Evolutionary conservation across 1,140 invertebrate genomes (phyloP).

Genomic region (Chymomyza costata): DNA sequence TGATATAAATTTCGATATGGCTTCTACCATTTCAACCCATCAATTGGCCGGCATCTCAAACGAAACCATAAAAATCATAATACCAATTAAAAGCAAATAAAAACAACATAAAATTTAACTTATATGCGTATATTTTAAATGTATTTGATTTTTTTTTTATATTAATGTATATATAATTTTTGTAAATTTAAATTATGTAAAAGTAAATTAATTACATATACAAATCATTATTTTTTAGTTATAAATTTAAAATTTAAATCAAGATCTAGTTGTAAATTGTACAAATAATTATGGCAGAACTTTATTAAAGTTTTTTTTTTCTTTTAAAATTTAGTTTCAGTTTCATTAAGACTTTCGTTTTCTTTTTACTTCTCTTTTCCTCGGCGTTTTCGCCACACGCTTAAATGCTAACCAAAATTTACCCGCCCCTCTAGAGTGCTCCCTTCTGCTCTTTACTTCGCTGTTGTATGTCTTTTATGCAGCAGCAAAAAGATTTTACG

Average conservation of each 20-base stretch:
- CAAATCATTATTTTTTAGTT: constrained; percentile 18
- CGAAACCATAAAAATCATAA: neutral
- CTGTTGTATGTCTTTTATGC: constrained; percentile 16
- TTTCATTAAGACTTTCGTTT: constrained; percentile 7
- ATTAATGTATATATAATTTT: constrained; percentile 7
- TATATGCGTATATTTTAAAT: constrained; percentile 14
- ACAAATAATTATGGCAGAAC: constrained; percentile 38
- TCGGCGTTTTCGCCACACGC: no score
- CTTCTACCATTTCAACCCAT: no score
- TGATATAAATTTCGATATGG: no score
- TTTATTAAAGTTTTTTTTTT: constrained; percentile 2
- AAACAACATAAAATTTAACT: constrained; percentile 4
- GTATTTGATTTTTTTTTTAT: neutral
- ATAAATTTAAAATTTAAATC: constrained; percentile 15
- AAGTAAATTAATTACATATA: constrained; percentile 12
- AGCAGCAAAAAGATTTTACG: constrained; percentile 17
- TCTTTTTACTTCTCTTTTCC: no score
- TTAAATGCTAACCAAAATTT: constrained; percentile 32
- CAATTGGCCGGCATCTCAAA: no score
- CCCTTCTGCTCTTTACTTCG: no score
- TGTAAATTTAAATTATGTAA: neutral
- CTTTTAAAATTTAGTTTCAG: neutral
- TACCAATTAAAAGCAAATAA: constrained; percentile 18
- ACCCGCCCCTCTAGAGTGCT: constrained; percentile 1
- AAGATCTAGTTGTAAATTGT: constrained; percentile 24